Conservation (phyloP, 2,888 invertebrate genomes). For the Adelphocoris suturalis region DNA sequence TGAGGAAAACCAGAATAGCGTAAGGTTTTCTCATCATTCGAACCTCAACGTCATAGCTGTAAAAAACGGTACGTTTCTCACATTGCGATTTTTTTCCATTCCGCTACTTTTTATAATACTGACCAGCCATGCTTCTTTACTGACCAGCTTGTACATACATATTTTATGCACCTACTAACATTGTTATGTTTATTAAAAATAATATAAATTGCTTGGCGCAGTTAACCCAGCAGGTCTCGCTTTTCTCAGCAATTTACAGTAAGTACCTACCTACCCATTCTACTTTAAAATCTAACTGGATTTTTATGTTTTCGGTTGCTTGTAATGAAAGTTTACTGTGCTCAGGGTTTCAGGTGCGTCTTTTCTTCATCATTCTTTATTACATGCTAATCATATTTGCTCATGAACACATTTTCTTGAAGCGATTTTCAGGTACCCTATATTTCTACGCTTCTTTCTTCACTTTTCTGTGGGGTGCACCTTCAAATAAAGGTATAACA, state of each 20-base stretch:
- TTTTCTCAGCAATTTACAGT: slow-evolving; percentile 17
- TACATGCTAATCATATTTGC: neutral
- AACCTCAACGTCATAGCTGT: too few relatives aligned
- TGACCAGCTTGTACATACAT: slow-evolving; percentile 34
- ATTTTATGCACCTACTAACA: slow-evolving; percentile 5
- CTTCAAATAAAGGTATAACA: slow-evolving; percentile 6
- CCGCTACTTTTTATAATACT: slow-evolving; percentile 52
- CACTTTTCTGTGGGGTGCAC: neutral
- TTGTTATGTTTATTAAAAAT: neutral
- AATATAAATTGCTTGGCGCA: slow-evolving; percentile 13
- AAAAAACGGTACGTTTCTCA: slow-evolving; percentile 24
- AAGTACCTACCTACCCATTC: slow-evolving; percentile 16
- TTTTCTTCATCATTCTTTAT: neutral
- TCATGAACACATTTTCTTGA: neutral
- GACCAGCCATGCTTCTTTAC: slow-evolving; percentile 67
- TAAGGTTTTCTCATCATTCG: too few relatives aligned
- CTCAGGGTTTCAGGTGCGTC: slow-evolving; percentile 19
- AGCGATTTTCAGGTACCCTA: slow-evolving; percentile 26
- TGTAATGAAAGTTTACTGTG: neutral
- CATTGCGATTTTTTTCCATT: neutral
- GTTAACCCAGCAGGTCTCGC: slow-evolving; percentile 36
- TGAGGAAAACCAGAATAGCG: too few relatives aligned
- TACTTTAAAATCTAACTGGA: neutral
- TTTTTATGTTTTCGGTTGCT: neutral
- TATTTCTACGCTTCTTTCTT: slow-evolving; percentile 19